Percentiles rank a stretch among this genome's conserved stretches.
Conservation (phyloP, 2,888 invertebrate genomes). For the Acronicta aceris region DNA sequence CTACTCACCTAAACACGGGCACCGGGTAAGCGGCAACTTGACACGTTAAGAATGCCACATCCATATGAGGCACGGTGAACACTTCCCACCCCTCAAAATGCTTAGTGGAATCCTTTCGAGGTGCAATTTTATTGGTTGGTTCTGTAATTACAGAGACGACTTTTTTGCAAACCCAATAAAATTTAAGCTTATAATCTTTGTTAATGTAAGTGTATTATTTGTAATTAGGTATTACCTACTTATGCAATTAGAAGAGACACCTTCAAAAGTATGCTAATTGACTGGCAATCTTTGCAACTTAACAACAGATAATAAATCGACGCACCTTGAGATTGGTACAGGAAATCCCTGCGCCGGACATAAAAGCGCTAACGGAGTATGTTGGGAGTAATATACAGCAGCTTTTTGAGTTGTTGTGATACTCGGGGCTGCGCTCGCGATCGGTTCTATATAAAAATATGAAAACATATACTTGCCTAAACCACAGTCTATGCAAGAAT, state of each 20-base stretch:
- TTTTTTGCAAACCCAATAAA: constrained; percentile 50
- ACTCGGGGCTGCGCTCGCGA: constrained; percentile 84
- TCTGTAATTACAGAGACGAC: constrained; percentile 88
- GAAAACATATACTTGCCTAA: constrained; percentile 31
- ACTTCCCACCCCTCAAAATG: constrained; percentile 91
- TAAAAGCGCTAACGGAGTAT: constrained; percentile 79
- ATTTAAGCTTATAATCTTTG: constrained; percentile 2
- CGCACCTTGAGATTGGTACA: constrained; percentile 91
- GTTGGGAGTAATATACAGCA: constrained; percentile 76
- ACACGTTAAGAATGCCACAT: constrained; percentile 90
- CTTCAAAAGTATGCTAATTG: constrained; percentile 1
- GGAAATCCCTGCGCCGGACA: constrained; percentile 90
- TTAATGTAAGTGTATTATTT: neutral
- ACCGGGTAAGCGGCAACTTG: constrained; percentile 92
- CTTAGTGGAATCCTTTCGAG: constrained; percentile 85
- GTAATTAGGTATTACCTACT: constrained; percentile 1
- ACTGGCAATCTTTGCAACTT: constrained; percentile 5
- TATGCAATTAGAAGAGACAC: constrained; percentile 13
- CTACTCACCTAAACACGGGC: constrained; percentile 92
- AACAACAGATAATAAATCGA: constrained; percentile 54
- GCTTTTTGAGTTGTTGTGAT: constrained; percentile 87
- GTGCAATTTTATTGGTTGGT: constrained; percentile 91
- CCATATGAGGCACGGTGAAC: constrained; percentile 83
- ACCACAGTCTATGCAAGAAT: neutral
- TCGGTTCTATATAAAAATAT: constrained; percentile 77